Conservation (phyloP, 2,797 vertebrate species). For the Sarcoramphus papa region DNA sequence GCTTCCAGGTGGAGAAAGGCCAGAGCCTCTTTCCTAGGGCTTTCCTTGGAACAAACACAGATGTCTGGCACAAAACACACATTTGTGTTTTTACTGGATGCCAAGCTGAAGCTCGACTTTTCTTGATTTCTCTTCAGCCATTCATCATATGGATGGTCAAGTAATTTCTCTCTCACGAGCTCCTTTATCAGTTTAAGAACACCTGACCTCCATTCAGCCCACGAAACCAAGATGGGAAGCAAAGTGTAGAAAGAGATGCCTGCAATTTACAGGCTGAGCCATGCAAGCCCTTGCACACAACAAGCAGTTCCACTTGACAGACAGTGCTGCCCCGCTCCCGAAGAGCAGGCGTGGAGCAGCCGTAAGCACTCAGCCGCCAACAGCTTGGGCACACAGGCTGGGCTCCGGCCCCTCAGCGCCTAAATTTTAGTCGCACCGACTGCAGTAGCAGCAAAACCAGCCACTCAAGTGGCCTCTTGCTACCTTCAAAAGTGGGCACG, state of each 20-base stretch:
- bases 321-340: rapidly evolving
- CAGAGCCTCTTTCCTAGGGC: neutral
- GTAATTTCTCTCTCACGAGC: neutral
- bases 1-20: slow-evolving; percentile 39
- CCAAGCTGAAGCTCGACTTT: slow-evolving; percentile 1
- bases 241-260: neutral
- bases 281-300: rapidly evolving
- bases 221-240: neutral
- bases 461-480: neutral
- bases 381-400: neutral
- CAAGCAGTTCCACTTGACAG: rapidly evolving
- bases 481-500: neutral
- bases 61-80: neutral
- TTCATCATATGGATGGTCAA: neutral
- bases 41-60: slow-evolving; percentile 33
- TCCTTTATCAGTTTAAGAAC: neutral
- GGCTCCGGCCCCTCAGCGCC: rapidly evolving
- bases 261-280: neutral
- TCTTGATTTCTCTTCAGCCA: neutral
- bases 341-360: neutral
- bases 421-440: rapidly evolving
- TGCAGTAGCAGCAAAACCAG: neutral
- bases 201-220: neutral
- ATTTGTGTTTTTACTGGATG: neutral
- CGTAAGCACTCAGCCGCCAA: rapidly evolving